Evolutionary conservation across 1,140 invertebrate genomes (phyloP).

Genomic region (Samia ricini): DNA sequence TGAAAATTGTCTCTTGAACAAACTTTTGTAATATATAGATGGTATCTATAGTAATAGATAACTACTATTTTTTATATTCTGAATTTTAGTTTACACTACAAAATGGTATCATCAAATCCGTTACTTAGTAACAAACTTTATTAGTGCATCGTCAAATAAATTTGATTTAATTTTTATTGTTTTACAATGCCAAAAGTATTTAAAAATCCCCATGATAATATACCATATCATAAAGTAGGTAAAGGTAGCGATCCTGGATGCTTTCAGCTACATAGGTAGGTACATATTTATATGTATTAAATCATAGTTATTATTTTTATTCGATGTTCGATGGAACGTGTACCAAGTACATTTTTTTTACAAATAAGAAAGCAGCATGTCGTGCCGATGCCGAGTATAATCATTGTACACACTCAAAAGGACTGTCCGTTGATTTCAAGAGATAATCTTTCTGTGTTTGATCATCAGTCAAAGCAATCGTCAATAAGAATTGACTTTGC

Average conservation of each 20-base stretch:
- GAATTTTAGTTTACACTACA: no score
- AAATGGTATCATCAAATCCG: slow-evolving; percentile 3
- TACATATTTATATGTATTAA: not conserved
- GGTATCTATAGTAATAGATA: not conserved
- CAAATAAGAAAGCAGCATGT: no score
- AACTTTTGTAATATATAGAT: no score
- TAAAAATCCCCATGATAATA: slow-evolving; percentile 48
- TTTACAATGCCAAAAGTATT: slow-evolving; percentile 55
- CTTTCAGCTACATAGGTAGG: slow-evolving; percentile 62
- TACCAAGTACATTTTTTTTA: no score
- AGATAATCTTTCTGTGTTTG: no score
- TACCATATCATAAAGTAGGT: slow-evolving; percentile 47
- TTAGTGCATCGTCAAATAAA: not conserved
- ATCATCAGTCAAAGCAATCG: no score
- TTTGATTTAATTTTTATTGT: slow-evolving; percentile 30
- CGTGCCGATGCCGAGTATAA: no score
- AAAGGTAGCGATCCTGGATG: slow-evolving; percentile 55
- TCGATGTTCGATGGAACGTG: no score
- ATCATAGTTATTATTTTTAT: not conserved
- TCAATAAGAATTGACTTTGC: no score
- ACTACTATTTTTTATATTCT: not conserved
- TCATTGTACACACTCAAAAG: no score
- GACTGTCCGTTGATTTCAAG: no score
- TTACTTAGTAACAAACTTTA: slow-evolving; percentile 31
- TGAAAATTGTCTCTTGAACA: no score